Conservation (phyloP, 2,113 vertebrate species). For the Origma solitaria region DNA sequence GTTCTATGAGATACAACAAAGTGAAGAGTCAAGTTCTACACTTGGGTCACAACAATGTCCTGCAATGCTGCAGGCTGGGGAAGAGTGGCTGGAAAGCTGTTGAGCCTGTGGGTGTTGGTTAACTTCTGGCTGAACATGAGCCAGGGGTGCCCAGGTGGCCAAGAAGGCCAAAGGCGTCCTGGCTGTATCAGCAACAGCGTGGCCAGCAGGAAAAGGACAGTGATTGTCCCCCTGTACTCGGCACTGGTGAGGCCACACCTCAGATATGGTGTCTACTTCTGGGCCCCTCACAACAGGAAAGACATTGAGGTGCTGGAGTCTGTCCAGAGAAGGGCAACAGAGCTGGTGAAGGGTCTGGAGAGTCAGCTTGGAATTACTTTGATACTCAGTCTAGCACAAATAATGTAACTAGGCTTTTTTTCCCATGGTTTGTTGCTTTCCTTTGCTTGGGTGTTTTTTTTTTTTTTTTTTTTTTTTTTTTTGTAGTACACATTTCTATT, state of each 20-base stretch:
- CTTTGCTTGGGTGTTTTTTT: rapidly evolving
- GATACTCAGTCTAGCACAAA: not conserved
- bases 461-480: not conserved
- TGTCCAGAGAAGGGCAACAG: not conserved
- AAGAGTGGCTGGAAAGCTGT: not conserved
- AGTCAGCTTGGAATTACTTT: not conserved
- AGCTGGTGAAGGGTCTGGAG: not conserved
- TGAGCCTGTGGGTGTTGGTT: not conserved
- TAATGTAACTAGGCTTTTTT: not conserved
- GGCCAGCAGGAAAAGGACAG: not conserved
- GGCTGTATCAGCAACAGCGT: not conserved
- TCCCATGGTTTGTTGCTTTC: not conserved
- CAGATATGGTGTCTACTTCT: not conserved
- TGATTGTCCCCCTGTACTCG: not conserved
- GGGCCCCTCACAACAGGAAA: not conserved
- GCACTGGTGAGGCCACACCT: not conserved
- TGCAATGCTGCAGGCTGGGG: too few relatives aligned
- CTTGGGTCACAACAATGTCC: not conserved
- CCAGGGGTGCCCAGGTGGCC: not conserved
- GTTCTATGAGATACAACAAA: not conserved
- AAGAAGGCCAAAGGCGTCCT: too few relatives aligned
- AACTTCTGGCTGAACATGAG: not conserved
- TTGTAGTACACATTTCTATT: not conserved
- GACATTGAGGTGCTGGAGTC: not conserved
- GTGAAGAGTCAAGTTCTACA: not conserved